phyloP scores from a whole-genome alignment of 2,797 vertebrate genomes.

The Anas acuta region DNA sequence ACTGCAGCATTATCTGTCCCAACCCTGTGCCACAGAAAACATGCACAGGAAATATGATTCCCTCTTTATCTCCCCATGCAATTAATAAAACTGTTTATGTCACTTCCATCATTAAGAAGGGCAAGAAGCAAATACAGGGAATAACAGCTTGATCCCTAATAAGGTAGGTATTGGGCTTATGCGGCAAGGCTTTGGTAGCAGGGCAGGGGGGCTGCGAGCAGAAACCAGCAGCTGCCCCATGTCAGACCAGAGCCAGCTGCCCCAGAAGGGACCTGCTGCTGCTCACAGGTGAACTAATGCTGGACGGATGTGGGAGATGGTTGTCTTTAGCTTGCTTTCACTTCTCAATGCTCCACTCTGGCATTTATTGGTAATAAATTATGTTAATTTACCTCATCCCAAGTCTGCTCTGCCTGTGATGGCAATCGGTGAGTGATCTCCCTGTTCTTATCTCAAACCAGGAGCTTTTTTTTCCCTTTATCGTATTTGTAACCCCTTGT shows the following conservation, averaged over 20 bases:
- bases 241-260: not conserved
- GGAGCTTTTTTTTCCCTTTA: too few relatives aligned
- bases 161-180: not conserved
- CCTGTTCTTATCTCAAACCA: too few relatives aligned
- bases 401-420: too few relatives aligned
- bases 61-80: not conserved
- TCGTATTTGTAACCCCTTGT: too few relatives aligned
- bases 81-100: constrained; percentile 4
- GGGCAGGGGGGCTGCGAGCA: not conserved
- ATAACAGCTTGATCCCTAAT: not conserved
- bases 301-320: not conserved
- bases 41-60: not conserved
- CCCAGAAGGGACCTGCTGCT: not conserved
- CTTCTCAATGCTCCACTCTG: not conserved
- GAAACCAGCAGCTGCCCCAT: not conserved
- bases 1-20: not conserved
- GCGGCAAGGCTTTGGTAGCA: not conserved
- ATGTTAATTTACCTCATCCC: not conserved
- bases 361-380: not conserved
- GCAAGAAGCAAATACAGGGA: not conserved
- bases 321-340: not conserved
- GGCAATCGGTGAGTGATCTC: too few relatives aligned
- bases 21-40: not conserved
- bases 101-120: not conserved
- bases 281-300: not conserved